Evolutionary conservation across 2,888 invertebrate species (phyloP).

Genomic region (Petrolisthes cinctipes): DNA sequence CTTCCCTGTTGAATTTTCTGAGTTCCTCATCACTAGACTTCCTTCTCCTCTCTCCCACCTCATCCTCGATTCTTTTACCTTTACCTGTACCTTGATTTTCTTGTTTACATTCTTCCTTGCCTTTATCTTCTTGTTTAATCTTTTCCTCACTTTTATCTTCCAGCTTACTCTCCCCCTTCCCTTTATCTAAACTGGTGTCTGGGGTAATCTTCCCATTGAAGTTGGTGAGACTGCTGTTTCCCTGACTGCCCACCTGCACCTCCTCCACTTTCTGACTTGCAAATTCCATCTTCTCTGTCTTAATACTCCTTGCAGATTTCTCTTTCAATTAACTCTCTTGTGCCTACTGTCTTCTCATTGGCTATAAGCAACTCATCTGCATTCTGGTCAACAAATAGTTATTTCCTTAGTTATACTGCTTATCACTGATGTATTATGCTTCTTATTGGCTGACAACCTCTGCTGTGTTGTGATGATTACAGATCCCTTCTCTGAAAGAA

Average conservation of each 20-base stretch:
- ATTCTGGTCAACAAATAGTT: no score
- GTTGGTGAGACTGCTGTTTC: background rate
- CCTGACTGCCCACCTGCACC: background rate
- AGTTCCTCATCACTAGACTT: constrained; percentile 29
- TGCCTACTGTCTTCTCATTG: no score
- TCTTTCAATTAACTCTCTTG: no score
- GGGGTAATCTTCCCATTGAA: background rate
- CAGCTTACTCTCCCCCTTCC: background rate
- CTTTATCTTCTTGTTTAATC: background rate
- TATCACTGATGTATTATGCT: no score
- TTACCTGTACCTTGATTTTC: background rate
- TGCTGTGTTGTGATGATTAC: no score
- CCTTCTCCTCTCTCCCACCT: background rate
- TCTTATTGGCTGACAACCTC: no score
- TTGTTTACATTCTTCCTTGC: background rate
- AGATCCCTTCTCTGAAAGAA: no score
- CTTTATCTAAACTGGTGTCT: background rate
- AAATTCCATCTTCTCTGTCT: background rate
- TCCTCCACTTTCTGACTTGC: constrained; percentile 21
- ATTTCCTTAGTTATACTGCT: no score
- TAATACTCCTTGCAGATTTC: background rate
- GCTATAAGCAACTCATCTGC: no score
- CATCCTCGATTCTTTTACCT: background rate
- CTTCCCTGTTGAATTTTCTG: constrained; percentile 34
- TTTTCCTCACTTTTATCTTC: background rate